Base-by-base conservation (phyloP, 2,888 invertebrate species). In the Nycteola revayana region DNA sequence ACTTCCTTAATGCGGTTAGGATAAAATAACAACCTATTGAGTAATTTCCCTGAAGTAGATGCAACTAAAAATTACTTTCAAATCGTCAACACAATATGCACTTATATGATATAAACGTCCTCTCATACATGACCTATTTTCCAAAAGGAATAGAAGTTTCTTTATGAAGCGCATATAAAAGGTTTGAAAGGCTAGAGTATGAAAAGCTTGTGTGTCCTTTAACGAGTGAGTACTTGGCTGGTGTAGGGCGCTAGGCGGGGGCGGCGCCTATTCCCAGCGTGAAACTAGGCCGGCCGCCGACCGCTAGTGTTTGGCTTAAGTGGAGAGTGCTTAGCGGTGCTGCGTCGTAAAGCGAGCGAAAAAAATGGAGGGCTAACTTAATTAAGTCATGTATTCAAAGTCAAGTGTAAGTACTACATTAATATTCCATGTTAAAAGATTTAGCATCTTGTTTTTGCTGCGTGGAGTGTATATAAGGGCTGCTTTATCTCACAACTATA, bases 271-370 rank as follows among this genome's bases (percentile, higher is more conserved):
- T 86, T 87, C 82, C 84, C 75, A 85, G 83, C 68, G 73, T 74
- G 59, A 84, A 88, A 83, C 84, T 88, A 87, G 87, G 87, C 84
- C 87, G 87, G 84, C 76, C 85, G 77, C 79, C 86, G 86, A 86
- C 84, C 80, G 78, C 75, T 61, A 50, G 34, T 36, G 44, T 32
- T 31, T 59, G 72, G 57, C 37, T 26, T 41, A 44, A 55, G 34
- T 9, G 20, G 49, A 7, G 25, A 53, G 52, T 44, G 38, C 17
- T 17, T 0, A 33, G 55, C 40, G 47, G 22, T 17, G 25, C 4
- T 9, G 14, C 5, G 14, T n/a, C n/a, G 14, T 14, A 14, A 5
- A n/a, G n/a, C n/a, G n/a, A n/a, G n/a, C n/a, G n/a, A n/a, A n/a
- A n/a, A n/a, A n/a, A n/a, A n/a, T n/a, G n/a, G n/a, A n/a, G n/a